Evolutionary conservation across 2,888 invertebrate species (phyloP).

Genomic region (Spilosoma lubricipeda): DNA sequence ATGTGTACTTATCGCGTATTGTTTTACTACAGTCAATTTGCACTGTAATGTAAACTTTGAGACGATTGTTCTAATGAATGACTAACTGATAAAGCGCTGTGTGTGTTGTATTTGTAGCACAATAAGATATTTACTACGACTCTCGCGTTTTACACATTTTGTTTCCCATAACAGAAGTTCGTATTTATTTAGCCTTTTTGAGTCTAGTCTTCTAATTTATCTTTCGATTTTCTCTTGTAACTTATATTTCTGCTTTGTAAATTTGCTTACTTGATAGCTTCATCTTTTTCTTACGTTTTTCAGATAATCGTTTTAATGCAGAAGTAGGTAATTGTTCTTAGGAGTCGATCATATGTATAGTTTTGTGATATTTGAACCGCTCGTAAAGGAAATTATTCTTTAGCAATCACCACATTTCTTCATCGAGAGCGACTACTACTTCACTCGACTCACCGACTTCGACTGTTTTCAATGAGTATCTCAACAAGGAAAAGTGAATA

Average conservation of each 20-base stretch:
- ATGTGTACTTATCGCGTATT: neutral
- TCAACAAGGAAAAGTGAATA: too few relatives aligned
- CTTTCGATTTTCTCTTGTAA: neutral
- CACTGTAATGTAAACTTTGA: slow-evolving; percentile 27
- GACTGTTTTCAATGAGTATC: neutral
- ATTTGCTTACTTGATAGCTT: too few relatives aligned
- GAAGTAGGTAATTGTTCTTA: too few relatives aligned
- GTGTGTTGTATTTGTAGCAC: neutral
- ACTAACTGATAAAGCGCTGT: slow-evolving; percentile 16
- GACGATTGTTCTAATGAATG: slow-evolving; percentile 30
- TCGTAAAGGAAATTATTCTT: too few relatives aligned
- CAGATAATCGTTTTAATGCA: too few relatives aligned
- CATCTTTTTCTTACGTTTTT: too few relatives aligned
- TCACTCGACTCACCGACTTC: too few relatives aligned
- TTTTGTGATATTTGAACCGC: too few relatives aligned
- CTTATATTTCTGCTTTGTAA: neutral
- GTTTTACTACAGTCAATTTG: slow-evolving; percentile 24
- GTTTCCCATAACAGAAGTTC: neutral
- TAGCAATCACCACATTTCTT: too few relatives aligned
- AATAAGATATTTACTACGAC: neutral
- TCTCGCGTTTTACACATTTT: neutral
- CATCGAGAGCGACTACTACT: too few relatives aligned
- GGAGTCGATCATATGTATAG: too few relatives aligned
- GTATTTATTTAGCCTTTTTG: neutral
- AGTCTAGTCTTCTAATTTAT: neutral